Evolutionary conservation across 2,888 invertebrate species (phyloP), one percentile per base, ranked within the genome.

Genomic region (Spodoptera picta): DNA sequence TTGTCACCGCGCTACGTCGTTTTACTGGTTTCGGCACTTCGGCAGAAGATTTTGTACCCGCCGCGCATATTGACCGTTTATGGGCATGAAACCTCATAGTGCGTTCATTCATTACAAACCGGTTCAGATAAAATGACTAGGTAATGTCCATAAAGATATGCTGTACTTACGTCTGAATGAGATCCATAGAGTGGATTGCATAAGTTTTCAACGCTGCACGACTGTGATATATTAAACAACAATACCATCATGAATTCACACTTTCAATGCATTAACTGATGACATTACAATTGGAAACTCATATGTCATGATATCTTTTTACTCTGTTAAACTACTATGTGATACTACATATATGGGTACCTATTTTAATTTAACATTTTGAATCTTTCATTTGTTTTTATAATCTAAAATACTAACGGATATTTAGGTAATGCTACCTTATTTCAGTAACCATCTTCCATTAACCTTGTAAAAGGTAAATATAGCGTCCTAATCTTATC

Each of bases 11-110:
- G 81, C 85, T 82, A 83, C 86, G 81, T 82, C 81, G 83, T 82
- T 81, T 85, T 90, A 90, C 93, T 88, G 90, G 93, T 94, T 94
- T 92, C 88, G 92, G 91, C 80, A 83, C 88, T 83, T 79, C 75
- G 82, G 78, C 83, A 90, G 90, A 90, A 90, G 87, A 86, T 87
- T 87, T 85, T 83, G 84, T 87, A 77, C 75, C 74, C 81, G 79
- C 79, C 79, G 79, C 77, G 81, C 84, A 83, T 89, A 90, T 90
- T 88, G 87, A 86, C 88, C 89, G 84, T 88, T 86, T 90, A 92
- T 88, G 90, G 89, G 73, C 81, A 85, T 85, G 85, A 89, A 91
- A 90, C 86, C 85, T 64, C 61, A 74, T 69, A 69, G 69, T 67
- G 73, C 71, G 80, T 83, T 83, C 90, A 89, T 88, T 88, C 86